Conservation (phyloP, 2,113 vertebrate species). For the Nyctibius bracteatus region DNA sequence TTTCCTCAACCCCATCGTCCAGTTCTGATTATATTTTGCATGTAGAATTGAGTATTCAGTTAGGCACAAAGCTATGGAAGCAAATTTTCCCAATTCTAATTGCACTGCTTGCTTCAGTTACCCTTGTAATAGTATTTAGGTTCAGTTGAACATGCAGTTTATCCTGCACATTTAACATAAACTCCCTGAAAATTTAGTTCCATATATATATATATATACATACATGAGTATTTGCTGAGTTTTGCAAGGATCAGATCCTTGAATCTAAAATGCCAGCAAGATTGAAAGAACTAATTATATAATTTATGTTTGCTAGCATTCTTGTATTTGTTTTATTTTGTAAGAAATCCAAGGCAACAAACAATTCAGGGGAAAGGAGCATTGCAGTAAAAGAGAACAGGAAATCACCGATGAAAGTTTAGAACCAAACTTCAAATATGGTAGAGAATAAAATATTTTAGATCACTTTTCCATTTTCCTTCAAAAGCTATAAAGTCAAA, state of each 20-base stretch:
- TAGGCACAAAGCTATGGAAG: constrained; percentile 29
- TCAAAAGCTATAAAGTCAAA: constrained; percentile 46
- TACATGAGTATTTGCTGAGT: constrained; percentile 2
- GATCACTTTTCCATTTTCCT: constrained; percentile 41
- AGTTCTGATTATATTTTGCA: constrained; percentile 22
- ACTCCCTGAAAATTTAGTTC: constrained; percentile 39
- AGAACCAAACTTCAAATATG: constrained; percentile 41
- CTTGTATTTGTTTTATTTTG: constrained; percentile 16
- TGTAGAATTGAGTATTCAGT: constrained; percentile 58
- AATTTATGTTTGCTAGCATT: constrained; percentile 23
- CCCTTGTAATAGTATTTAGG: constrained; percentile 62
- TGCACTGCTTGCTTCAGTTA: constrained; percentile 57
- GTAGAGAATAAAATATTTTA: constrained; percentile 26
- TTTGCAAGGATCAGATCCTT: background rate
- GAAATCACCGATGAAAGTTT: constrained; percentile 37
- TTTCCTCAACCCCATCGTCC: background rate
- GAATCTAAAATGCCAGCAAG: background rate
- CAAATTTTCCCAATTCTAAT: constrained; percentile 65
- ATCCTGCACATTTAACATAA: constrained; percentile 28
- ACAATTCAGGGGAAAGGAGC: constrained; percentile 11
- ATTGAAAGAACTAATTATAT: constrained; percentile 7
- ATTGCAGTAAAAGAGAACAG: constrained; percentile 16
- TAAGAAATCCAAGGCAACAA: constrained; percentile 23
- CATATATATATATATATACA: background rate
- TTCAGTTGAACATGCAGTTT: constrained; percentile 62